Percentiles rank a stretch among this genome's conserved stretches.
These are phyloP conservation scores for Helicolenus hilgendorfi DNA, from an alignment of 2,797 vertebrate genomes.

Conservation along the genomic window DNA sequence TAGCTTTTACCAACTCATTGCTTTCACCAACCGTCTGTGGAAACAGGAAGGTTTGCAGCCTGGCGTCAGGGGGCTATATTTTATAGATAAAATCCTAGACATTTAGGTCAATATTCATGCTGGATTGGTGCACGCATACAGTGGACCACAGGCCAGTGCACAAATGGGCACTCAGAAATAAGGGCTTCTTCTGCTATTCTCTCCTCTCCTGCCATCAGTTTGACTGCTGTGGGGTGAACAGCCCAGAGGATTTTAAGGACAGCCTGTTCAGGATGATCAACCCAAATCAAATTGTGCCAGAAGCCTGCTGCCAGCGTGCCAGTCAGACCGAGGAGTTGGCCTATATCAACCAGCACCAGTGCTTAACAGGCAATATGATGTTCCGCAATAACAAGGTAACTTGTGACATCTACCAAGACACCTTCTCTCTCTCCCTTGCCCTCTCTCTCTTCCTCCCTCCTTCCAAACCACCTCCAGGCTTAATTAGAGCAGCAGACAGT, in stretches of 20 bases:
- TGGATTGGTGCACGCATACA: conserved; percentile 49
- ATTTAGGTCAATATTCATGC: conserved; percentile 83
- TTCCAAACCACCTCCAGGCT: conserved; percentile 63
- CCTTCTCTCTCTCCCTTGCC: background rate
- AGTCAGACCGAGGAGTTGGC: conserved; percentile 86
- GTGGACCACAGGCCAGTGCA: conserved; percentile 61
- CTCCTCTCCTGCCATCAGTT: conserved; percentile 87
- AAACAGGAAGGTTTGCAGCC: conserved; percentile 28
- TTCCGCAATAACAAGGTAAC: conserved; percentile 96
- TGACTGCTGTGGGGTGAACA: conserved; percentile 97
- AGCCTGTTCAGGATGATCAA: conserved; percentile 89
- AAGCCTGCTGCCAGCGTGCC: conserved; percentile 93
- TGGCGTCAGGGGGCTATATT: conserved; percentile 46
- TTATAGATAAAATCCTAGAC: conserved; percentile 68
- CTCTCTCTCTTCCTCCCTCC: conserved; percentile 11
- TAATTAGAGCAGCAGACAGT: conserved; percentile 81
- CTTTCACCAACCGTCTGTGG: conserved; percentile 23
- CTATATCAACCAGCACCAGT: conserved; percentile 90
- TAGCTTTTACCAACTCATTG: conserved; percentile 41
- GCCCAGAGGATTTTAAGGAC: conserved; percentile 95
- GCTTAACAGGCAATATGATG: conserved; percentile 90
- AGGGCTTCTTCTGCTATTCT: conserved; percentile 44
- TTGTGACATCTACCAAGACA: conserved; percentile 52
- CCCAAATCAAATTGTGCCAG: conserved; percentile 85
- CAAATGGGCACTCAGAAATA: conserved; percentile 62